phyloP scores from a whole-genome alignment of 1,140 invertebrate species.

The Pentalonia nigronervosa region DNA sequence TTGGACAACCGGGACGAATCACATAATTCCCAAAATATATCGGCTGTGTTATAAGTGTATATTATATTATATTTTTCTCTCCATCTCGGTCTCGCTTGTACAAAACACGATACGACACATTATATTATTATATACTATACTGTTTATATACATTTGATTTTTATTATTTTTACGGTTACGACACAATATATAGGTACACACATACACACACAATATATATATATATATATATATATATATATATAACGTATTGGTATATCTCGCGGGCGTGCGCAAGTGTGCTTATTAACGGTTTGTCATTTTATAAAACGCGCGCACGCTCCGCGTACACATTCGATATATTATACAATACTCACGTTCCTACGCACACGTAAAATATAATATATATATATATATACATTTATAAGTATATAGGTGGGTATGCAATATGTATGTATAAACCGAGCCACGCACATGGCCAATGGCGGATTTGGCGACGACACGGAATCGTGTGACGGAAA shows the following conservation, averaged over 20 bases:
- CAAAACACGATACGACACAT: background rate
- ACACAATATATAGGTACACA: background rate
- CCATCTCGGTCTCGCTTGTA: background rate
- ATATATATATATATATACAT: background rate
- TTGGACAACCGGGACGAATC: constrained; percentile 35
- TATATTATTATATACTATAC: background rate
- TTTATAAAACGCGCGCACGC: background rate
- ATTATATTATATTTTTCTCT: background rate
- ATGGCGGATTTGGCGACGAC: background rate
- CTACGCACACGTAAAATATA: background rate
- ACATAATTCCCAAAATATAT: constrained; percentile 12
- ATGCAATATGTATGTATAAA: background rate
- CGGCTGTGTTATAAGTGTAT: background rate
- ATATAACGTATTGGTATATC: background rate
- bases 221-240: background rate
- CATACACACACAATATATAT: background rate
- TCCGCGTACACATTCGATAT: background rate
- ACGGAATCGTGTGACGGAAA: background rate
- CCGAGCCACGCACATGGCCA: background rate
- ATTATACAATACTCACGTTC: background rate
- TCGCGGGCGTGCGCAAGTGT: background rate
- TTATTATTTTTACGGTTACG: constrained; percentile 16
- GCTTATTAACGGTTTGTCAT: constrained; percentile 9
- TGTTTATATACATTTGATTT: constrained; percentile 6
- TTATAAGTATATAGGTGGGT: background rate